Evolutionary conservation across 1,140 invertebrate species (phyloP), one percentile per base, ranked within the genome.

Genomic region (Lethrus apterus): DNA sequence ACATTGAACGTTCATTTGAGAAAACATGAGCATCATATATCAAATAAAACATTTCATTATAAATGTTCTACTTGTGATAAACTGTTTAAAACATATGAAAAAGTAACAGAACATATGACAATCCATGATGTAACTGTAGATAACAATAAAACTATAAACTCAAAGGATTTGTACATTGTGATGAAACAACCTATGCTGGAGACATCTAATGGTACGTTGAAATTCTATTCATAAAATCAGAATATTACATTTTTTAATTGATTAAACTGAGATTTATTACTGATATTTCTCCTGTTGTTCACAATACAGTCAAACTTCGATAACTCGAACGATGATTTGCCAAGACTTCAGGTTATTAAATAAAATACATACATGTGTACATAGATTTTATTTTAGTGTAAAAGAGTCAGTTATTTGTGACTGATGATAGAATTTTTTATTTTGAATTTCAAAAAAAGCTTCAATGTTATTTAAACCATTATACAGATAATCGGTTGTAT

Each of bases 41-140:
- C 21, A 5, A 24, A 13, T 7, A 3, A 26, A 11, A 36, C 33
- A 26, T 23, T 31, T 20, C 30, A 43, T 13, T 53, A 50, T 19
- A 49, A 50, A 36, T 53, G 55, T 54, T 24, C 19, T 10, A n/a
- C 44, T 9, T 57, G 55, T 30, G 46, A 46, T 18, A 47, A 54
- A 38, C 19, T 48, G 7, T 55, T 54, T 29, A 38, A 30, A 26
- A 44, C 52, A 0, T 23, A 49, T 4, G 40, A 35, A 14, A 51
- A 50, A 31, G 42, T 24, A 9, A 38, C 26, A 40, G 11, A 15
- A 2, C 48, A 50, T 18, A 44, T 38, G 33, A 20, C 44, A 50
- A 18, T 32, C 1, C 40, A 44, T 15, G 21, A 43, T 31, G 23
- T 7, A 0, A 23, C 3, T 5, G 21, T 14, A 21, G 47, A 45